These are phyloP conservation scores for Henicopernis longicauda DNA, from an alignment of 2,113 vertebrate genomes.

Conservation along the genomic window DNA sequence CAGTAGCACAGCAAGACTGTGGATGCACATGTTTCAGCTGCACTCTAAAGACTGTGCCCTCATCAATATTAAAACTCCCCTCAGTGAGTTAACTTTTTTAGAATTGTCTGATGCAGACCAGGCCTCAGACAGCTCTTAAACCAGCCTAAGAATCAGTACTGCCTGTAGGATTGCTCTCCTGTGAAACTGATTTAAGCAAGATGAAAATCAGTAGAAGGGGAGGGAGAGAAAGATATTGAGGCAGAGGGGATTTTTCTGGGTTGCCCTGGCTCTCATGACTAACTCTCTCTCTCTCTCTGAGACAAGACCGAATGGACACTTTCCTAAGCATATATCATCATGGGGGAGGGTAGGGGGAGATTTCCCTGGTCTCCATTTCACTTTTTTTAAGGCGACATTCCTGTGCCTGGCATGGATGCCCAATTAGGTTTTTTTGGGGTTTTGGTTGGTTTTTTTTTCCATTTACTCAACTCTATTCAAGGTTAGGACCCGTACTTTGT, in stretches of 20 bases:
- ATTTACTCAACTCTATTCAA: background rate
- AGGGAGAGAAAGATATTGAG: background rate
- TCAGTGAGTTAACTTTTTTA: accelerated
- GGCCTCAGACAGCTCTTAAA: background rate
- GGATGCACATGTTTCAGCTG: background rate
- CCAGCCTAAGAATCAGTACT: accelerated
- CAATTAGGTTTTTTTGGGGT: too few species aligned
- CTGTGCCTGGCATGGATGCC: background rate
- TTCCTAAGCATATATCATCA: background rate
- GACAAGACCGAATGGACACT: background rate
- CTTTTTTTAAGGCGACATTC: background rate
- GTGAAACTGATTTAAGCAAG: background rate
- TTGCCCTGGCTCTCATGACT: background rate
- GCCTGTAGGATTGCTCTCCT: background rate
- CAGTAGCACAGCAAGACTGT: background rate
- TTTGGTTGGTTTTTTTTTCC: too few species aligned
- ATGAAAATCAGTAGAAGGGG: background rate
- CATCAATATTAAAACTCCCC: accelerated
- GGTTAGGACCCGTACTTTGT: background rate
- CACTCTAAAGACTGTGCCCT: background rate
- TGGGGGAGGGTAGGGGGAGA: background rate
- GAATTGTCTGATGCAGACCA: background rate
- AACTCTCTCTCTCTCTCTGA: background rate
- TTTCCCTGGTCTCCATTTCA: background rate
- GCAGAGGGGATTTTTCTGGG: background rate